Conservation (phyloP, 2,888 invertebrate genomes). For the Pristionchus mayeri region DNA sequence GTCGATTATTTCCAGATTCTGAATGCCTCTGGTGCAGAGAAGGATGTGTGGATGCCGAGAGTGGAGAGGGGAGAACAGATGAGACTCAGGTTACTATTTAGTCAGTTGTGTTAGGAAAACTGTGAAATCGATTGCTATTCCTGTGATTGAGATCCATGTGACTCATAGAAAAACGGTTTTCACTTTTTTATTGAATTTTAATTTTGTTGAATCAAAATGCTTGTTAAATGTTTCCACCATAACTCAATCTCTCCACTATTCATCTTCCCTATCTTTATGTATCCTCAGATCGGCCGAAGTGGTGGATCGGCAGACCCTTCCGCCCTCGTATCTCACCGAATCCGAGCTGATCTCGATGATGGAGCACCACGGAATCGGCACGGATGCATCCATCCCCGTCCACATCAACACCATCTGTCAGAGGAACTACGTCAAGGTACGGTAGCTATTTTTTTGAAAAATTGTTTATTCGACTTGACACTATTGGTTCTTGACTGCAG, state of each 20-base stretch:
- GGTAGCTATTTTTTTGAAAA: not conserved
- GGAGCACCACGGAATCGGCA: slow-evolving; percentile 99
- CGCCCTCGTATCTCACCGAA: slow-evolving; percentile 97
- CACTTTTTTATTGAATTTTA: not conserved
- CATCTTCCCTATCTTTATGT: not conserved
- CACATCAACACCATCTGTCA: slow-evolving; percentile 99
- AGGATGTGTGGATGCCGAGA: slow-evolving; percentile 48
- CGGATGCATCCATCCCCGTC: slow-evolving; percentile 98
- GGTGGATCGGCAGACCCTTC: slow-evolving; percentile 89
- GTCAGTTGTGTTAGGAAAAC: not conserved
- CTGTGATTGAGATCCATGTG: not conserved
- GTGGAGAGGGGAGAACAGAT: slow-evolving; percentile 72
- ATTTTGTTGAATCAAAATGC: not conserved
- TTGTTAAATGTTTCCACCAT: not conserved
- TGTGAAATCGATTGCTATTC: not conserved
- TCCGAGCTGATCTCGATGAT: slow-evolving; percentile 95
- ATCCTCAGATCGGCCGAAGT: slow-evolving; percentile 83
- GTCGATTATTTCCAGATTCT: slow-evolving; percentile 50
- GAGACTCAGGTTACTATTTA: slow-evolving; percentile 78
- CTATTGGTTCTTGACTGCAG: slow-evolving; percentile 49
- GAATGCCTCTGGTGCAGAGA: slow-evolving; percentile 55
- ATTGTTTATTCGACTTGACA: not conserved
- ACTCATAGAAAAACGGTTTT: not conserved
- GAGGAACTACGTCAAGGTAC: slow-evolving; percentile 92
- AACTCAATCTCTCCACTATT: not conserved